These are phyloP conservation scores for Drosophila guanche DNA, from an alignment of 1,140 invertebrate genomes.

Conservation along the genomic window DNA sequence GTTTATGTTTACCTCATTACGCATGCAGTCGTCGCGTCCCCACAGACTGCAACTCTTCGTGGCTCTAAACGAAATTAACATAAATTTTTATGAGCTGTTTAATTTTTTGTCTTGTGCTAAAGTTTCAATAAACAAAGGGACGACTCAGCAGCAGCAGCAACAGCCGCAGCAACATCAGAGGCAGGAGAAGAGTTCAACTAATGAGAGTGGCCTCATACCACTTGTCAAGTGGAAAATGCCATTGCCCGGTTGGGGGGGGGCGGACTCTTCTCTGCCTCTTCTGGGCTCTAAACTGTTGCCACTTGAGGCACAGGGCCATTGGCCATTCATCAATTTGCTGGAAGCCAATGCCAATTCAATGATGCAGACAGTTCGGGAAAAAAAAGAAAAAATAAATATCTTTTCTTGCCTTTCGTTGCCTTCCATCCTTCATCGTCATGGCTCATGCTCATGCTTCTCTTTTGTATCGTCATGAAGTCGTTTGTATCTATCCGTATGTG, in stretches of 20 bases:
- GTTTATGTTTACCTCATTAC: constrained; percentile 70
- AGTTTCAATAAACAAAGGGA: constrained; percentile 70
- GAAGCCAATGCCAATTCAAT: constrained; percentile 67
- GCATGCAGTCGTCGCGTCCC: constrained; percentile 62
- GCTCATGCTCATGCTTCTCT: constrained; percentile 19
- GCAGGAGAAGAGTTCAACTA: constrained; percentile 16
- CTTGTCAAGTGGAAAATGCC: constrained; percentile 2
- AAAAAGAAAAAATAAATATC: constrained; percentile 38
- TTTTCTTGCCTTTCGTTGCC: background rate
- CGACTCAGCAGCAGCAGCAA: constrained; percentile 29
- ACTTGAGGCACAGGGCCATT: constrained; percentile 52
- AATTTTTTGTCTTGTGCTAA: constrained; percentile 72
- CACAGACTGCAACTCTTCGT: constrained; percentile 48
- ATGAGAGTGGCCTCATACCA: constrained; percentile 35
- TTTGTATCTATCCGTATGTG: constrained; percentile 70
- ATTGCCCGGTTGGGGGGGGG: background rate
- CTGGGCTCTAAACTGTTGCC: constrained; percentile 68
- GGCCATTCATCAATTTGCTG: constrained; percentile 73
- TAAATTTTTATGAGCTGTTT: constrained; percentile 74
- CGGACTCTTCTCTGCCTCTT: background rate
- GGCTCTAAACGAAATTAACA: constrained; percentile 77
- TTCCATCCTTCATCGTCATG: constrained; percentile 53
- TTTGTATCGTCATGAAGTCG: constrained; percentile 74
- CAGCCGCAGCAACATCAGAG: background rate
- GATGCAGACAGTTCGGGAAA: constrained; percentile 43